These are phyloP conservation scores for Acleris literana DNA, from an alignment of 2,888 invertebrate species.

Conservation along the genomic window DNA sequence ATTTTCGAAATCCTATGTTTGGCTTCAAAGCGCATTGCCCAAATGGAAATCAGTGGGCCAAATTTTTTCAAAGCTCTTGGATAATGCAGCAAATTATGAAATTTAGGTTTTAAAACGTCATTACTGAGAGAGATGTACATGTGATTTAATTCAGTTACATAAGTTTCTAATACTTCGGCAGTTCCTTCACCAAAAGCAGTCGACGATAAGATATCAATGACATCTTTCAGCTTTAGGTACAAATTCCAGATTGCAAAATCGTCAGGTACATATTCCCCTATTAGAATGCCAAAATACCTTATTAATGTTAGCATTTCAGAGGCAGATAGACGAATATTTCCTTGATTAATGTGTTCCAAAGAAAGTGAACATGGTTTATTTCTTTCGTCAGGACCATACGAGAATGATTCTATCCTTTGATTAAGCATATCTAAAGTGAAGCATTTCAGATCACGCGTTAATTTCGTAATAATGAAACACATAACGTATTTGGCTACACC, in stretches of 20 bases:
- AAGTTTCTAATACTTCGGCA: conserved; percentile 16
- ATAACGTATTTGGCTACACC: conserved; percentile 14
- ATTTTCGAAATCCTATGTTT: conserved; percentile 39
- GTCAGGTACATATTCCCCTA: conserved; percentile 28
- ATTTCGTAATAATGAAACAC: conserved; percentile 4
- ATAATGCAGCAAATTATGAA: conserved; percentile 37
- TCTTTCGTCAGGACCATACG: conserved; percentile 8
- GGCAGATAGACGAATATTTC: conserved; percentile 28
- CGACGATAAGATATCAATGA: conserved; percentile 19
- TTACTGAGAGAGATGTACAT: conserved; percentile 17
- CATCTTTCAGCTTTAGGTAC: conserved; percentile 17
- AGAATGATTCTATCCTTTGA: background rate
- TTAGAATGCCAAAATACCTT: conserved; percentile 30
- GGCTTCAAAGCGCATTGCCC: conserved; percentile 38
- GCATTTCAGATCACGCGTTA: conserved; percentile 1
- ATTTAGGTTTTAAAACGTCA: conserved; percentile 36
- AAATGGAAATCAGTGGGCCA: conserved; percentile 33
- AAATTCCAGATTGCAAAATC: conserved; percentile 24
- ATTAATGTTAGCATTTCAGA: conserved; percentile 34
- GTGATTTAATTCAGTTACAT: conserved; percentile 21
- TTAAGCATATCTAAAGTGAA: conserved; percentile 3
- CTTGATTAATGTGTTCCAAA: conserved; percentile 5
- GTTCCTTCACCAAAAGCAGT: conserved; percentile 4
- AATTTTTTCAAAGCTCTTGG: conserved; percentile 28
- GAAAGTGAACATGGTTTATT: conserved; percentile 6